phyloP scores from a whole-genome alignment of 2,113 vertebrate species.

The Dermatemys mawii region DNA sequence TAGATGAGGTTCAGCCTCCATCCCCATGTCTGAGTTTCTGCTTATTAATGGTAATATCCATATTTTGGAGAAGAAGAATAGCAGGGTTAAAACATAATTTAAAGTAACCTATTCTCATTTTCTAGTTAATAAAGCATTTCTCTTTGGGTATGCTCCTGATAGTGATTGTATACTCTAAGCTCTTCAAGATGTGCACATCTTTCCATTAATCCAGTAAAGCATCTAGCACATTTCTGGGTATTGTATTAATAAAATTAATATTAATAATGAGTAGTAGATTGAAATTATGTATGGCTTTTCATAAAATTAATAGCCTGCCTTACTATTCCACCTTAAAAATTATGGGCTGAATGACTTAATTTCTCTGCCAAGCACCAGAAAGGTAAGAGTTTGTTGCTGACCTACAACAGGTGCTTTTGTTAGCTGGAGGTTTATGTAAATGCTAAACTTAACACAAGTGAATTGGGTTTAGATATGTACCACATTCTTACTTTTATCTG shows the following conservation, averaged over 20 bases:
- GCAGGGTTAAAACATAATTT: not conserved
- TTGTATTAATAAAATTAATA: not conserved
- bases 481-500: constrained; percentile 30
- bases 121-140: not conserved
- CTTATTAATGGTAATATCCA: not conserved
- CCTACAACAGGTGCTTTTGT: not conserved
- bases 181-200: not conserved
- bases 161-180: rapidly evolving
- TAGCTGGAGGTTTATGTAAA: not conserved
- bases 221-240: not conserved
- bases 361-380: not conserved
- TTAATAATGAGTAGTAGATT: not conserved
- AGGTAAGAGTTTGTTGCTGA: not conserved
- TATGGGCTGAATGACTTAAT: not conserved
- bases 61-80: constrained; percentile 16
- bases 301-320: not conserved
- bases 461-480: not conserved
- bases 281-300: not conserved
- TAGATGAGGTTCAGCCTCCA: constrained; percentile 20
- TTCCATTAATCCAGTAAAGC: constrained; percentile 19
- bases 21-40: constrained; percentile 48
- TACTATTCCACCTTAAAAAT: not conserved
- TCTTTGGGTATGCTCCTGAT: constrained; percentile 25
- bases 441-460: constrained; percentile 24
- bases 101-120: not conserved